phyloP scores from a whole-genome alignment of 2,797 vertebrate species.

The Chloroceryle inda region DNA sequence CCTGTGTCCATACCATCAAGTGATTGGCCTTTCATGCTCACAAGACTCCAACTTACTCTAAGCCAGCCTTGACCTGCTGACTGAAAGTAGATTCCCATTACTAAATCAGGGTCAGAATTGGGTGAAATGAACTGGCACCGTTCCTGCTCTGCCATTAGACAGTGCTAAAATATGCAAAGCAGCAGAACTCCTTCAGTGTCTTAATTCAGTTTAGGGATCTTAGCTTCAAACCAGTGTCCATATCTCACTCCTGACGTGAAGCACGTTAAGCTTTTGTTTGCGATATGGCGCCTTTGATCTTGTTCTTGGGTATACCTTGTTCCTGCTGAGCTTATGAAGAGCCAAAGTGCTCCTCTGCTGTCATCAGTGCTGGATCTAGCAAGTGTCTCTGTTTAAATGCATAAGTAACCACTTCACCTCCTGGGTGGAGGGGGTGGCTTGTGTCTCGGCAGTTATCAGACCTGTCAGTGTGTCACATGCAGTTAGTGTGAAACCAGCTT shows the following conservation, averaged over 20 bases:
- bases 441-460: neutral
- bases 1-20: neutral
- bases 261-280: conserved; percentile 15
- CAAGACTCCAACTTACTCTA: neutral
- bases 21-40: neutral
- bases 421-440: neutral
- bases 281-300: neutral
- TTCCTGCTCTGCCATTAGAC: conserved; percentile 75
- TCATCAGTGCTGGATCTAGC: neutral
- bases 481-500: neutral
- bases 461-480: neutral
- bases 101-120: conserved; percentile 32
- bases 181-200: neutral
- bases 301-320: neutral
- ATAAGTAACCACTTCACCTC: neutral
- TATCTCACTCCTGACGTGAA: neutral
- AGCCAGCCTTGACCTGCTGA: conserved; percentile 5
- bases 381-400: neutral
- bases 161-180: conserved; percentile 65
- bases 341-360: neutral
- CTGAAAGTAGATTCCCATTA: conserved; percentile 53
- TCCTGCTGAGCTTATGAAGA: neutral
- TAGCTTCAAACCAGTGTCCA: conserved; percentile 14
- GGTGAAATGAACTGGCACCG: conserved; percentile 41
- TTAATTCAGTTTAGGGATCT: conserved; percentile 40